A percentile compares a stretch with the other conserved stretches of the same genome.
Evolutionary conservation across 2,797 vertebrate species (phyloP).

Genomic region (Crypturellus tataupa): DNA sequence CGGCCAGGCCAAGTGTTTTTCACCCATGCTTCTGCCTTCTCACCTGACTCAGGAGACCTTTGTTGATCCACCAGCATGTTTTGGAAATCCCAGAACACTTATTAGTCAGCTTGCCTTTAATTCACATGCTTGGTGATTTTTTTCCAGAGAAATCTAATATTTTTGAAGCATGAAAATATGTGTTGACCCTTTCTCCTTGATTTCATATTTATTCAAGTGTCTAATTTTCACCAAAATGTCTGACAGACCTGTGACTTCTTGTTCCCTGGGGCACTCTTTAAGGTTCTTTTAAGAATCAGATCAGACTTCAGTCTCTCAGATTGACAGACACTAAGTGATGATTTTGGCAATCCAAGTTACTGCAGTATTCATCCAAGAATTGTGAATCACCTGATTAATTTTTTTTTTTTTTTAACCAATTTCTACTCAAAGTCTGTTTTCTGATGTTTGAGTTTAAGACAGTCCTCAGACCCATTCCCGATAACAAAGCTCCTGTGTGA

Average conservation of each 20-base stretch:
- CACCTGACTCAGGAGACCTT: too few relatives aligned
- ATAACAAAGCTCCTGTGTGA: background rate
- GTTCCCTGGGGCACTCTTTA: background rate
- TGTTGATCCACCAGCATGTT: too few relatives aligned
- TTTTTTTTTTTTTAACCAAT: background rate
- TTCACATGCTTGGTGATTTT: too few relatives aligned
- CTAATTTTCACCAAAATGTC: too few relatives aligned
- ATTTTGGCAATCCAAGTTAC: background rate
- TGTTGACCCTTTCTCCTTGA: too few relatives aligned
- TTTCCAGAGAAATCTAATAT: too few relatives aligned
- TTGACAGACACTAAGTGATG: background rate
- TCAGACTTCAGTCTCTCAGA: background rate
- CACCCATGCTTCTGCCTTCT: background rate
- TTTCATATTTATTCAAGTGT: too few relatives aligned
- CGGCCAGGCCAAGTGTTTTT: background rate
- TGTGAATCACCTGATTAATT: background rate
- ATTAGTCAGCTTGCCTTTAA: too few relatives aligned
- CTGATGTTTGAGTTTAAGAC: background rate
- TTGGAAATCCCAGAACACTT: too few relatives aligned
- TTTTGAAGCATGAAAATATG: too few relatives aligned
- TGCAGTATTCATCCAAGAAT: background rate
- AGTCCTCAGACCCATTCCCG: background rate
- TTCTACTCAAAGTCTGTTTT: background rate
- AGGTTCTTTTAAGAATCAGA: background rate
- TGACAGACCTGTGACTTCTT: too few relatives aligned